Base-by-base conservation (phyloP, 2,888 invertebrate species). In the Yponomeuta malinellus region DNA sequence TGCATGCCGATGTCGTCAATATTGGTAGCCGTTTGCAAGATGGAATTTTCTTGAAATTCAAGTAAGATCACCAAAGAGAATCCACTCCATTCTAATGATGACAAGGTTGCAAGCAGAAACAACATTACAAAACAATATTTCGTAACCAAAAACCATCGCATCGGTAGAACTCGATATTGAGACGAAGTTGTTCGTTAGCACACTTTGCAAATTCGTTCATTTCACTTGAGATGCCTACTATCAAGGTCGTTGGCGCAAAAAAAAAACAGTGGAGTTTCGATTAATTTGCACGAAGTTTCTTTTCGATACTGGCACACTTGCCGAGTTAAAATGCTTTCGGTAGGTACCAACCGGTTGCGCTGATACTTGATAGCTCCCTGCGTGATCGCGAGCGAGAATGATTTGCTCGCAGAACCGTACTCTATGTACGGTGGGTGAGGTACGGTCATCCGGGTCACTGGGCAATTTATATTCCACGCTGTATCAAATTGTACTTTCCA, bases 261-360 rank as follows among this genome's bases (percentile, higher is more conserved):
- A 59, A 59, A 59, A 59, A 59, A n/a, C 52, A 29, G 5, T 68
- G 29, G 52, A 77, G 75, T 75, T 69, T 68, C 64, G 68, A 67
- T 70, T 63, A 75, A 76, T 74, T 80, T 79, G 81, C 82, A 71
- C 78, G 79, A 81, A 87, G 84, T 89, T 88, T 89, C 87, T 88
- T 69, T 69, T 86, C 83, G 77, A 76, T 74, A 75, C 74, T 83
- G 89, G 78, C 81, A 88, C 78, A 88, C 87, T 88, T 88, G 83
- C 82, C 78, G 76, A 73, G 75, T 77, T 76, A 79, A 31, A 69
- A 37, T 69, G 69, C 69, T 83, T 84, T 84, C 80, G 80, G 79
- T 74, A 78, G 80, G 79, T 74, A 78, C 23, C 76, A 80, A 85
- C 86, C 85, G 85, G 87, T 88, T 86, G 79, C 80, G 65, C 81